phyloP scores from a whole-genome alignment of 2,888 invertebrate genomes.

The Alsophila aescularia region DNA sequence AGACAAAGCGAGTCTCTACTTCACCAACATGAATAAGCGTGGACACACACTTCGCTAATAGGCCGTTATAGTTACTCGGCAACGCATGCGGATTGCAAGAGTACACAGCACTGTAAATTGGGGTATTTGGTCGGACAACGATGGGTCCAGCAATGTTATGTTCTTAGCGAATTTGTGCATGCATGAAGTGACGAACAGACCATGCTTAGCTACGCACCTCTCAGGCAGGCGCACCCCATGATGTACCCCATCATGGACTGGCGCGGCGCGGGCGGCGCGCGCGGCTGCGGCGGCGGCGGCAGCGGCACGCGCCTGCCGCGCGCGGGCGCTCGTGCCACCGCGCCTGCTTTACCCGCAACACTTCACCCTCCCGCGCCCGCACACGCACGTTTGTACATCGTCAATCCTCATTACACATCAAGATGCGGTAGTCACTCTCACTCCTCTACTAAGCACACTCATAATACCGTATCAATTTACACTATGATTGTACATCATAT shows the following conservation, averaged over 20 bases:
- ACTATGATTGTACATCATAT: neutral
- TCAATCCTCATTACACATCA: constrained; percentile 12
- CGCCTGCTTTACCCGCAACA: constrained; percentile 65
- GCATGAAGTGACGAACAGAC: too few species aligned
- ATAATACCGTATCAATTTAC: constrained; percentile 2
- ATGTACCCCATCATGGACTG: constrained; percentile 95
- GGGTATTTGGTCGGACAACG: too few species aligned
- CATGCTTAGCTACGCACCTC: constrained; percentile 84
- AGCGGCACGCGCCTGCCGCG: constrained; percentile 79
- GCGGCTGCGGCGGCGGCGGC: constrained; percentile 64
- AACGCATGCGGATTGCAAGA: neutral
- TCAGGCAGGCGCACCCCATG: constrained; percentile 96
- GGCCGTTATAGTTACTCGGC: neutral
- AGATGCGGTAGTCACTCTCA: neutral
- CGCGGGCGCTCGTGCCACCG: constrained; percentile 69
- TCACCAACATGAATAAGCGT: neutral
- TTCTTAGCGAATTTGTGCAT: too few species aligned
- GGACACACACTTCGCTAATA: too few species aligned
- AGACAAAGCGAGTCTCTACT: neutral
- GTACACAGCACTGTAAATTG: too few species aligned
- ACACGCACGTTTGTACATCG: constrained; percentile 35
- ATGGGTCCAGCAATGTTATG: too few species aligned
- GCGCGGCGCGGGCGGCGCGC: constrained; percentile 65
- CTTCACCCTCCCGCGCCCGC: constrained; percentile 60
- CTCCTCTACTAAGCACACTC: constrained; percentile 6